Evolutionary conservation across 2,113 vertebrate species (phyloP).

Genomic region (Aphyosemion australe): DNA sequence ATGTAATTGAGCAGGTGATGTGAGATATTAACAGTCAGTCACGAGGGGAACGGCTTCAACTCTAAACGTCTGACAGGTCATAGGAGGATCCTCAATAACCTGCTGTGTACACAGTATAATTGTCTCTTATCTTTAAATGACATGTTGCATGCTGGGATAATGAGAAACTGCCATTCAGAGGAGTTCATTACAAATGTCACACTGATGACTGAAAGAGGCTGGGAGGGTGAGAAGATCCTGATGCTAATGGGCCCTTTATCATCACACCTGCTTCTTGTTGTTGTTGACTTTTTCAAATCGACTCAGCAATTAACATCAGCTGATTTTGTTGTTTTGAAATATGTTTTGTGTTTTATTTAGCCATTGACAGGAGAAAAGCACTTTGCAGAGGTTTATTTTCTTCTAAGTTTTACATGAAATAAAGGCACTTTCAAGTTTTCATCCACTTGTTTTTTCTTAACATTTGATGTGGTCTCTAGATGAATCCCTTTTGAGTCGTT

Average conservation of each 20-base stretch:
- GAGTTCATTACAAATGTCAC: constrained; percentile 40
- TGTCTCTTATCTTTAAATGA: constrained; percentile 50
- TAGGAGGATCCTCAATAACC: constrained; percentile 25
- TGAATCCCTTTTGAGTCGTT: too few species aligned
- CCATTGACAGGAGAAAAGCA: too few species aligned
- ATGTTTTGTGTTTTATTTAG: neutral
- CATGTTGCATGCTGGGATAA: constrained; percentile 56
- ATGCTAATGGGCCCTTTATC: constrained; percentile 20
- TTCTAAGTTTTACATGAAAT: too few species aligned
- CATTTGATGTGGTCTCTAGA: too few species aligned
- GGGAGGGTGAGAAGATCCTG: neutral
- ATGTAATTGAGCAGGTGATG: constrained; percentile 45
- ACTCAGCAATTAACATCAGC: neutral
- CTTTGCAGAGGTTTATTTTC: too few species aligned
- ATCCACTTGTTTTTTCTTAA: too few species aligned
- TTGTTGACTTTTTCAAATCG: neutral
- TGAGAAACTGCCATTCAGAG: constrained; percentile 48
- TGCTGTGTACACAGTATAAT: constrained; percentile 44
- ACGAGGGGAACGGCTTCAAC: constrained; percentile 14
- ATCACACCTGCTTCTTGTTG: neutral
- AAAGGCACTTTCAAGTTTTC: too few species aligned
- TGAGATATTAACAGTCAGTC: constrained; percentile 42
- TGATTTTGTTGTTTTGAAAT: neutral
- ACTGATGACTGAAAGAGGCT: constrained; percentile 40
- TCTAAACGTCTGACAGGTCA: constrained; percentile 14